Percentiles rank a stretch among this genome's conserved stretches.
These are phyloP conservation scores for Xiphophorus couchianus DNA, from an alignment of 2,113 vertebrate species.

Conservation along the genomic window DNA sequence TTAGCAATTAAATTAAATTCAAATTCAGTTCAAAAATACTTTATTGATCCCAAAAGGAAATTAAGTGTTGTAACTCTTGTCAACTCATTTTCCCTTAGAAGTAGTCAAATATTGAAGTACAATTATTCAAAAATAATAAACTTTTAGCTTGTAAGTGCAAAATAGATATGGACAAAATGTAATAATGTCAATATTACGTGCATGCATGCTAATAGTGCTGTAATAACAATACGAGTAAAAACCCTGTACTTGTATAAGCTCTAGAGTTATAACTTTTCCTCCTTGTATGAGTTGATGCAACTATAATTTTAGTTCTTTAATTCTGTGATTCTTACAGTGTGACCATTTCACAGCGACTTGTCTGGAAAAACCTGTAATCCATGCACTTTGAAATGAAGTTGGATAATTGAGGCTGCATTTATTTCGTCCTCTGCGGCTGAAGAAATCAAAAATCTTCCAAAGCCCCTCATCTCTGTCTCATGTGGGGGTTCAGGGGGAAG, in stretches of 20 bases:
- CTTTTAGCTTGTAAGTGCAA: background rate
- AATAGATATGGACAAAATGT: background rate
- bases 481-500: constrained; percentile 3
- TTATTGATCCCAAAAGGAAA: too few species aligned
- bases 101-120: background rate
- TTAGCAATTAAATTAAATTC: too few species aligned
- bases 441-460: constrained; percentile 38
- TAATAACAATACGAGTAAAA: background rate
- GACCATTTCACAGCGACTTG: constrained; percentile 44
- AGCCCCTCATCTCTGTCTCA: constrained; percentile 20
- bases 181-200: too few species aligned
- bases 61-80: too few species aligned
- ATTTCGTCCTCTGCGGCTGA: constrained; percentile 36
- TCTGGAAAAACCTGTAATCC: constrained; percentile 53
- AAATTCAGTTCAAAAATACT: too few species aligned
- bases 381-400: constrained; percentile 53
- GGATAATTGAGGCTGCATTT: constrained; percentile 54
- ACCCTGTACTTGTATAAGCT: background rate
- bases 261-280: constrained; percentile 10
- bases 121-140: background rate
- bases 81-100: background rate
- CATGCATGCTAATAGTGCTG: too few species aligned
- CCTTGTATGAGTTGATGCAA: constrained; percentile 34
- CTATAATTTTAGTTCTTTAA: constrained; percentile 43
- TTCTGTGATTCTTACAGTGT: constrained; percentile 47